Evolutionary conservation across 2,113 vertebrate species (phyloP), one percentile per base, ranked within the genome.

Genomic region (Aphyosemion australe): DNA sequence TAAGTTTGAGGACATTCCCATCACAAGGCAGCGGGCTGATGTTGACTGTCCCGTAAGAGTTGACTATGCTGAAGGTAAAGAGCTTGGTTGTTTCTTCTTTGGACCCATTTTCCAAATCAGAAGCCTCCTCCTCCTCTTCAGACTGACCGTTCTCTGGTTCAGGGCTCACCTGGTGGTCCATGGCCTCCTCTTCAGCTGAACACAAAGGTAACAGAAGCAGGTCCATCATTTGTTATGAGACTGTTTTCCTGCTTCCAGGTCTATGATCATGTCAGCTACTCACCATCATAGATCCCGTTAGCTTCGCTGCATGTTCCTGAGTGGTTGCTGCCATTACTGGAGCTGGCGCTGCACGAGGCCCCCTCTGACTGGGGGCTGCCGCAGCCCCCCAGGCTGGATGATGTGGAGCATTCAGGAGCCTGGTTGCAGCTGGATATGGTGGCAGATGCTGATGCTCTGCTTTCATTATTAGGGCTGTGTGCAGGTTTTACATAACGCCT

Each of bases 31-130:
- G 88, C 2, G 94, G 92, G 78, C 94, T 95, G 83, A 99, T 95
- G 78, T 99, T 98, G 0, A 96, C 95, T 1, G 95, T 99, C 56
- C 96, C 97, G 0, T 95, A 96, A 7, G 95, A 94, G 91, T 98
- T 99, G 72, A 99, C 96, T 2, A 96, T 91, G 82, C 94, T 97
- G 77, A 99, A 97, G 47, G 93, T 93, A 68, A 99, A 99, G 63
- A 97, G 91, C 57, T 87, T 94, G n/a, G 74, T 66, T 1, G 46
- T 0, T 5, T 69, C 69, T 59, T 82, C 78, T 21, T 82, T 75
- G 0, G 78, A 79, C 39, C 93, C 92, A 39, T 90, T 93, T 31
- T 91, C 90, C 74, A 91, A 79, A 63, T 95, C 93, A 0, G 90
- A 88, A 2, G 85, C 73, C 19, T 93, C 93, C 67, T 94, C 88